Base-by-base conservation (phyloP, 2,888 invertebrate genomes). In the Salticus scenicus region DNA sequence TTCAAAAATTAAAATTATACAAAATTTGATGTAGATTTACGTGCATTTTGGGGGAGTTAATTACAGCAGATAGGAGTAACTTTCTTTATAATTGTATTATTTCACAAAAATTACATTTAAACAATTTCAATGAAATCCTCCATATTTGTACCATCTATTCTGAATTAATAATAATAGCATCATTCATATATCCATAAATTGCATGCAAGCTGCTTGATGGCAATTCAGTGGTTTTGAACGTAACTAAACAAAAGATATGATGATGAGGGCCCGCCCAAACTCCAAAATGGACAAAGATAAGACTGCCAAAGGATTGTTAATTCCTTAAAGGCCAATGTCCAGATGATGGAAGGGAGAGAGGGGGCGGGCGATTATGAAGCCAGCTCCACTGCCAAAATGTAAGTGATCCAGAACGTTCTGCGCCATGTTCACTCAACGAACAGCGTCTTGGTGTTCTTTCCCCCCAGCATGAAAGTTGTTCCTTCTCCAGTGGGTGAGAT, bases 401-500 rank as follows among this genome's bases (percentile, higher is more conserved):
- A 63, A 71, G 71, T 64, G 64, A 71, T 76, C 66, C 57, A 31
- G 67, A 83, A 76, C 82, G 82, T 83, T 83, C 73, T 73, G 73
- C 66, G 73, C 77, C 83, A 73, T 67, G 83, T 84, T 77, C 67
- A 84, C 76, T 77, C 83, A 84, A 77, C 83, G 83, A 84, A 77
- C 77, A 67, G 83, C 77, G 69, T 77, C 73, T 76, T 73, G 51
- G 67, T 77, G 77, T 84, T 77, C 77, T 77, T 51, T 64, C 37
- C 67, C 75, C 71, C 72, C 47, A 84, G 83, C 77, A 78, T 84
- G 82, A 76, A 83, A 77, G 57, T 71, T 51, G 83, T 84, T 77
- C 72, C 67, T 84, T 73, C 77, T 77, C 67, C 72, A 37, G 51
- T 31, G 57, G 71, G 63, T 41, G 77, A 72, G 73, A 69, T 72